Evolutionary conservation across 2,113 vertebrate genomes (phyloP).

Genomic region (Coturnix japonica): DNA sequence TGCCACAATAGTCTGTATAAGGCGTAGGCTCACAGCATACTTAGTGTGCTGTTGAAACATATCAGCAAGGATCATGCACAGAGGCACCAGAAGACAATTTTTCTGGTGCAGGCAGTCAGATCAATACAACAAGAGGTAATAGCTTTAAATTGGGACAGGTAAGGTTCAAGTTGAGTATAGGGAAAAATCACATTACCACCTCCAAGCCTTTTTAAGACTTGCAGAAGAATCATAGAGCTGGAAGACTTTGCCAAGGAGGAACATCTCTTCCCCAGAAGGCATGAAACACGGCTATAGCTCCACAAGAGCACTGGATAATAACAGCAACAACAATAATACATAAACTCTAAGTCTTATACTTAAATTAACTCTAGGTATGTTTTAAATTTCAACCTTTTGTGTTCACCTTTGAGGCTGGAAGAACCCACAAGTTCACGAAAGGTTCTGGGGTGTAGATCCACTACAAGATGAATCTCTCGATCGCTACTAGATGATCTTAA

Average conservation of each 20-base stretch:
- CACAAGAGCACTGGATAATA: not conserved
- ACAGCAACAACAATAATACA: not conserved
- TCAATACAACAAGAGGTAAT: too few relatives aligned
- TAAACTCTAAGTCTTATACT: not conserved
- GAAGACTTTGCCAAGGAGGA: not conserved
- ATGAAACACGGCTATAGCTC: not conserved
- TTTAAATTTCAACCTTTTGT: not conserved
- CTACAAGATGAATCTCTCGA: too few relatives aligned
- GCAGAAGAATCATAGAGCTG: not conserved
- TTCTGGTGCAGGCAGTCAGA: not conserved
- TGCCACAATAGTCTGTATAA: too few relatives aligned
- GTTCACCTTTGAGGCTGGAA: not conserved
- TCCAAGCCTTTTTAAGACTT: not conserved
- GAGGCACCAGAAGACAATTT: not conserved
- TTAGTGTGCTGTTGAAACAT: not conserved
- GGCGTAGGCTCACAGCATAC: fast-evolving
- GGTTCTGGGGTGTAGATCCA: not conserved
- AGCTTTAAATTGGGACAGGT: too few relatives aligned
- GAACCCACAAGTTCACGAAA: not conserved
- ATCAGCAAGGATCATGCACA: not conserved
- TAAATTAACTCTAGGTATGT: not conserved
- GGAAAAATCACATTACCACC: not conserved
- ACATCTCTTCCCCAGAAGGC: not conserved
- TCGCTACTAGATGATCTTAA: too few relatives aligned
- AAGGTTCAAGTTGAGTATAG: too few relatives aligned